Evolutionary conservation across 2,888 invertebrate genomes (phyloP).

Genomic region (Rhagium mordax): DNA sequence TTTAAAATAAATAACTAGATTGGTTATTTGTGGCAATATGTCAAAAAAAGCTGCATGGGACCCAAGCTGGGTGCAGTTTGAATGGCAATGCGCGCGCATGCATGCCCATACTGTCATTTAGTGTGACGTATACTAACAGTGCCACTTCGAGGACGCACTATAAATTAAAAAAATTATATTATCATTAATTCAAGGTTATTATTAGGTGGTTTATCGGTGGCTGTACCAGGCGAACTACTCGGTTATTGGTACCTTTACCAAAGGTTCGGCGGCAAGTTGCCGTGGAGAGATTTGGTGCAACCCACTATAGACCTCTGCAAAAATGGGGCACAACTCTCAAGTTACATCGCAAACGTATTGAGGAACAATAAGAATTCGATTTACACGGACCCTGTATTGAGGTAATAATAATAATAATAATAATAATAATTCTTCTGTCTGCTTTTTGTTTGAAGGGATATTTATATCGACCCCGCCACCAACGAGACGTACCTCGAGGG

Average conservation of each 20-base stretch:
- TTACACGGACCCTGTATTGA: constrained; percentile 36
- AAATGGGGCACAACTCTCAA: constrained; percentile 80
- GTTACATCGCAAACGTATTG: constrained; percentile 58
- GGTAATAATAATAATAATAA: too few species aligned
- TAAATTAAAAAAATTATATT: too few species aligned
- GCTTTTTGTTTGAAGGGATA: constrained; percentile 44
- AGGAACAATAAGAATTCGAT: constrained; percentile 11
- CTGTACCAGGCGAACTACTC: constrained; percentile 82
- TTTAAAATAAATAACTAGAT: too few species aligned
- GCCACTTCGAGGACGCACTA: too few species aligned
- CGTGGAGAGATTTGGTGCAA: constrained; percentile 84
- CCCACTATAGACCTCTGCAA: constrained; percentile 85
- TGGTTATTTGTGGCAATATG: too few species aligned
- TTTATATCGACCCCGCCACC: constrained; percentile 57
- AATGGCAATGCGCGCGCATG: too few species aligned
- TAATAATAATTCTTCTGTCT: background rate
- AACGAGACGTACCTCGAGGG: constrained; percentile 52
- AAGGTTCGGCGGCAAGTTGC: constrained; percentile 67
- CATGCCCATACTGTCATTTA: too few species aligned
- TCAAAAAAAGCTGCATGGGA: too few species aligned
- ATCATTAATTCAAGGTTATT: too few species aligned
- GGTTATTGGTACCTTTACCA: constrained; percentile 42
- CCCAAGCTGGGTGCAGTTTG: too few species aligned
- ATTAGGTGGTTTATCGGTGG: constrained; percentile 67
- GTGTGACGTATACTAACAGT: too few species aligned